Evolutionary conservation across 2,888 invertebrate species (phyloP), one percentile per base, ranked within the genome.

Genomic region (Agrilus biguttatus): DNA sequence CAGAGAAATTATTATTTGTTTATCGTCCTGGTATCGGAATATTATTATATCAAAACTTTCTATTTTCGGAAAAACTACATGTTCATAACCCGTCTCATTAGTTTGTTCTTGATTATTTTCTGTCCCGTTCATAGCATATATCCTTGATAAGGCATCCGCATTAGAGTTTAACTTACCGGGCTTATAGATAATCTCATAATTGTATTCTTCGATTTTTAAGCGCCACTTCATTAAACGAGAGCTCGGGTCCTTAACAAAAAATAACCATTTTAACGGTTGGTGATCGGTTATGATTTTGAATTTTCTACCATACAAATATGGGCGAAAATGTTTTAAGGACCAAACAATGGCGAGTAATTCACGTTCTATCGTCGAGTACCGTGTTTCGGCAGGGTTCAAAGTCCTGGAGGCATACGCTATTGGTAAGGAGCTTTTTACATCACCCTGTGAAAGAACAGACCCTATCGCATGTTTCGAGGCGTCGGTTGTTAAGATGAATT

Each of bases 331-430:
- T 49, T 60, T 56, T 1, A 49, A 43, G 6, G 47, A 49, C 56
- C 57, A 63, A 5, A 63, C 50, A 8, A 66, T 59, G 0, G 59
- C 57, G 36, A 64, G 39, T 3, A 61, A 41, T 52, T 65, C 63
- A 37, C 53, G 53, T 50, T 66, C 62, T 2, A 51, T 62, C 1
- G 60, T 59, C 1, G 51, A 49, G 44, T 65, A 65, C 37, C 60
- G 63, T 5, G 21, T 33, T 53, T 63, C 60, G 0, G 55, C 51
- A 42, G 51, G 49, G 42, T 56, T 62, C 10, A 59, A 42, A 1
- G 57, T 58, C 45, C 61, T 41, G 21, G 53, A 53, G 6, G 58
- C 57, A 45, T 59, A 66, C 12, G 61, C 60, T 2, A 65, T 53
- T 2, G 59, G 61, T 14, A 55, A 44, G 41, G 62, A 55, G 38